Evolutionary conservation across 2,113 vertebrate genomes (phyloP), one percentile per base, ranked within the genome.

Genomic region (Carassius gibelio): DNA sequence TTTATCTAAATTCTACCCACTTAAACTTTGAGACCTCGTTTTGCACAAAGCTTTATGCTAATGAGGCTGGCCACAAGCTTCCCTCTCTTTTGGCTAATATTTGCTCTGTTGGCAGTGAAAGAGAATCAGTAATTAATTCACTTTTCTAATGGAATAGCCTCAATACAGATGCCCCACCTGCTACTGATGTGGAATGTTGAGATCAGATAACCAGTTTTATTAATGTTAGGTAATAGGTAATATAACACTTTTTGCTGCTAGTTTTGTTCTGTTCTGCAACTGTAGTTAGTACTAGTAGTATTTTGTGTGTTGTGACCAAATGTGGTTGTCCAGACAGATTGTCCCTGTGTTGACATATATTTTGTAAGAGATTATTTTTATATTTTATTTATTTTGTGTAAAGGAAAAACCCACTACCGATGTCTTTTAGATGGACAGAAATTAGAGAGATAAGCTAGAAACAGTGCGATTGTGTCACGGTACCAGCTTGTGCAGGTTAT

Each of bases 331-430:
- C 94, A 94, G 93, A 94, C 93, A 94, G 93, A 90, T 90, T 94
- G 93, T 92, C 91, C 92, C 91, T 90, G 90, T 92, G 93, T 94
- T 93, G 92, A 93, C 91, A 93, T 97, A 95, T 98, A 97, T 97
- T 99, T 97, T 97, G 93, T 96, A 95, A 97, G 92, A 98, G 95
- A 96, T 96, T 98, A 98, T 98, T 98, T 99, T 99, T 99, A 96
- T 98, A 92, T 96, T 96, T 96, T 97, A 96, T 97, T 97, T 96
- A 97, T 97, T 96, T 95, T 94, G 88, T 93, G 66, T 94, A 91
- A 91, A 89, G 90, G 90, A 89, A 75, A 86, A 90, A 93, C 91
- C 90, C 91, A 88, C 92, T 57, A 87, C n/a, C 88, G 85, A 91
- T 84, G 92, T 93, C 90, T 91, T 92, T 61, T 23, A 79, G 48